Evolutionary conservation across 1,140 invertebrate genomes (phyloP).

Genomic region (Pantala flavescens): DNA sequence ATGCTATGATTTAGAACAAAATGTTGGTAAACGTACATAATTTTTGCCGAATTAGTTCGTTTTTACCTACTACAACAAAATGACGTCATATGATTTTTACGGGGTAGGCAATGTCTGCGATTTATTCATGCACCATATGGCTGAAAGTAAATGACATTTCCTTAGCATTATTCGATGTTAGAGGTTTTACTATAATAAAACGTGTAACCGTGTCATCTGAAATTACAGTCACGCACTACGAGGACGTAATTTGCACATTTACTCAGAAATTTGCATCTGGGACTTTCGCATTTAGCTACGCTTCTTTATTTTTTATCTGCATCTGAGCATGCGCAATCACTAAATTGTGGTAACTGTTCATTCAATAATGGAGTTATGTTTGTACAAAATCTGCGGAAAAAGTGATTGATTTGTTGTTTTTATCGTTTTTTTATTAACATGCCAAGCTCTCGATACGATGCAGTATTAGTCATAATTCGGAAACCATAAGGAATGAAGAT

Average conservation of each 20-base stretch:
- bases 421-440: neutral
- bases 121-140: neutral
- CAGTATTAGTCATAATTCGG: neutral
- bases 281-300: conserved; percentile 8
- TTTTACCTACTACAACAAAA: neutral
- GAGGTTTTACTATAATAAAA: too few relatives aligned
- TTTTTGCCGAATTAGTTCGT: neutral
- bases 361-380: conserved; percentile 8
- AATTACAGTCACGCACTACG: too few relatives aligned
- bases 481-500: neutral
- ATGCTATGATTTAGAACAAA: too few relatives aligned
- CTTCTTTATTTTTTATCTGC: conserved; percentile 10
- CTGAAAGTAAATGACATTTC: neutral
- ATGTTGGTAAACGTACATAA: too few relatives aligned
- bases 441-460: neutral
- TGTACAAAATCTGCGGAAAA: conserved; percentile 1
- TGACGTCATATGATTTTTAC: neutral
- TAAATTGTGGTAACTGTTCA: conserved; percentile 7
- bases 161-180: too few relatives aligned
- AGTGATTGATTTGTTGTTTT: neutral
- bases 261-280: neutral
- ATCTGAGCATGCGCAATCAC: conserved; percentile 7
- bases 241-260: too few relatives aligned
- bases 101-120: neutral
- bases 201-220: too few relatives aligned